Percentiles rank a stretch among this genome's conserved stretches.
These are phyloP conservation scores for Pycnomerus fuliginosus DNA, from an alignment of 2,888 invertebrate species.

Conservation along the genomic window DNA sequence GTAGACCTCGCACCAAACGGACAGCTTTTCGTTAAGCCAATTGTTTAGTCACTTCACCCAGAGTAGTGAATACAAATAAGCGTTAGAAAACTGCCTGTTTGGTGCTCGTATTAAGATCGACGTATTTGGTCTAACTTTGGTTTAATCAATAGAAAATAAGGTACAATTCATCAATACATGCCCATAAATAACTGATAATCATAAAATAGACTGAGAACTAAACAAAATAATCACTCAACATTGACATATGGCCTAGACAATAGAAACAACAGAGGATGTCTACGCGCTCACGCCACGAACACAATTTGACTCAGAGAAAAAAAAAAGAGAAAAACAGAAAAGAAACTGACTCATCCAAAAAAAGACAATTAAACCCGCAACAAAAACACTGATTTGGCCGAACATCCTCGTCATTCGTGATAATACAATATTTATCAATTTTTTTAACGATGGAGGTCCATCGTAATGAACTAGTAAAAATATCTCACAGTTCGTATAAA, in stretches of 20 bases:
- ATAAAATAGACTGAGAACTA: constrained; percentile 46
- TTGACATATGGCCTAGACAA: constrained; percentile 47
- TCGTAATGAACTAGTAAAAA: constrained; percentile 53
- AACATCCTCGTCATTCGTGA: constrained; percentile 50
- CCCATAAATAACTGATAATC: constrained; percentile 48
- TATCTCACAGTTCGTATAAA: constrained; percentile 54
- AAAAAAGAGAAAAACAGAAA: constrained; percentile 9
- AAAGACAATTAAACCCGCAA: constrained; percentile 34
- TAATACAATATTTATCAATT: constrained; percentile 38
- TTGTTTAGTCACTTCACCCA: background rate
- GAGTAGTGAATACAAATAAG: background rate
- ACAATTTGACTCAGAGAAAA: constrained; percentile 38
- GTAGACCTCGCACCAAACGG: constrained; percentile 25
- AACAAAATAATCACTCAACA: constrained; percentile 51
- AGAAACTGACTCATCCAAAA: constrained; percentile 44
- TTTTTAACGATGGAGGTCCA: constrained; percentile 35
- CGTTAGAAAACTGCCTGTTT: constrained; percentile 14
- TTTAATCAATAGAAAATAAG: constrained; percentile 55
- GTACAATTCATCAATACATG: constrained; percentile 53
- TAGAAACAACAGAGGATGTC: constrained; percentile 53
- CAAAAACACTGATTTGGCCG: constrained; percentile 47
- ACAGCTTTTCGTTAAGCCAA: constrained; percentile 9
- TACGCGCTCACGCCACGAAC: constrained; percentile 51
- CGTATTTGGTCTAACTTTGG: constrained; percentile 53
- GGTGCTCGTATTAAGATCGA: constrained; percentile 26